These are phyloP conservation scores for Zaprionus lachaisei DNA, from an alignment of 1,140 invertebrate genomes.

Conservation along the genomic window DNA sequence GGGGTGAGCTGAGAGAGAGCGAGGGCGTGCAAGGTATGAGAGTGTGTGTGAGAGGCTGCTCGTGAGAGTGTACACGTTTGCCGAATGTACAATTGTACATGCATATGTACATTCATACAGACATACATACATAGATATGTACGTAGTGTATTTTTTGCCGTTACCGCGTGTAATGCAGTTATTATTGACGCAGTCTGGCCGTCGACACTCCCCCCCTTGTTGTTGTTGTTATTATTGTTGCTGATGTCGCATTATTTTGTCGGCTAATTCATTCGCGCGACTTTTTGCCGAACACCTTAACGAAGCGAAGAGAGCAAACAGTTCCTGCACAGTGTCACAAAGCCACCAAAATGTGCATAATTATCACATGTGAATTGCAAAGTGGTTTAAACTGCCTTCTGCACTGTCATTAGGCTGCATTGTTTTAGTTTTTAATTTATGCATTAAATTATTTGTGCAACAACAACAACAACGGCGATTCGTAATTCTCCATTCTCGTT, in stretches of 20 bases:
- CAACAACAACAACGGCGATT: constrained; percentile 10
- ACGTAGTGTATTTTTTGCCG: constrained; percentile 32
- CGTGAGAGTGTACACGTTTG: constrained; percentile 11
- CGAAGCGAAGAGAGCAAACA: constrained; percentile 5
- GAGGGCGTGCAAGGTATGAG: constrained; percentile 22
- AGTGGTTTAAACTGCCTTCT: constrained; percentile 19
- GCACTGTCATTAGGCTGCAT: constrained; percentile 20
- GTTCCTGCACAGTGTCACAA: constrained; percentile 6
- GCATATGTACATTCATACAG: background rate
- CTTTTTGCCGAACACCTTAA: constrained; percentile 15
- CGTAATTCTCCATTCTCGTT: background rate
- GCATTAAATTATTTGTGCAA: constrained; percentile 3
- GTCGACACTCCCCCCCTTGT: constrained; percentile 17
- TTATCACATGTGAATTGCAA: constrained; percentile 26
- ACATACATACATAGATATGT: background rate
- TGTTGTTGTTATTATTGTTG: background rate
- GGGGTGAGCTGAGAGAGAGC: background rate
- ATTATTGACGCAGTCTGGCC: constrained; percentile 76
- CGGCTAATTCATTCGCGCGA: constrained; percentile 26
- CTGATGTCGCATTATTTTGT: constrained; percentile 18
- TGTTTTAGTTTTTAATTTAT: constrained; percentile 25
- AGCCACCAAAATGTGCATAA: constrained; percentile 19
- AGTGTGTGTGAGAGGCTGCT: background rate
- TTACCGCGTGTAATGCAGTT: constrained; percentile 68
- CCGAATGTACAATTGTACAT: background rate